Evolutionary conservation across 2,113 vertebrate species (phyloP).

Genomic region (Spheniscus mendiculus): DNA sequence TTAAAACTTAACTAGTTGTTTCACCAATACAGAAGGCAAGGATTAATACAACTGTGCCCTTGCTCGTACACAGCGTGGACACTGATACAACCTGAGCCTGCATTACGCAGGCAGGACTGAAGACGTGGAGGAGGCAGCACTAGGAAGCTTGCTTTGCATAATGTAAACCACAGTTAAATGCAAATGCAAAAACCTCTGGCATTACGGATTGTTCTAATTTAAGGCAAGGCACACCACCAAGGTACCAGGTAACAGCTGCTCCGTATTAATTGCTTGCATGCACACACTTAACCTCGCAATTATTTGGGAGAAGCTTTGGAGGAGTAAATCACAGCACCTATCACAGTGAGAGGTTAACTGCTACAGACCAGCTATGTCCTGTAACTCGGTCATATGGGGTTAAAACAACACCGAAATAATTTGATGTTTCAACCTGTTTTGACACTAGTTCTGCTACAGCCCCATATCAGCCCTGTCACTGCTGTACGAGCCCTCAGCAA

Average conservation of each 20-base stretch:
- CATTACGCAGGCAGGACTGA: not conserved
- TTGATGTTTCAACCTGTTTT: not conserved
- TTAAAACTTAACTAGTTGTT: not conserved
- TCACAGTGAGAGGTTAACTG: not conserved
- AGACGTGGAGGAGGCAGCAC: not conserved
- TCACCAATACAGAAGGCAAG: not conserved
- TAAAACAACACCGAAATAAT: not conserved
- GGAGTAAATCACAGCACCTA: not conserved
- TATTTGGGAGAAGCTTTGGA: not conserved
- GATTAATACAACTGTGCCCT: not conserved
- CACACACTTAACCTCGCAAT: not conserved
- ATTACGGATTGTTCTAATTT: not conserved
- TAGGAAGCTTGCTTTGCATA: not conserved
- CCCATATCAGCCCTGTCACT: accelerated
- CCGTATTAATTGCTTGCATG: not conserved
- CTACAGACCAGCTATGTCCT: not conserved
- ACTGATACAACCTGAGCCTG: not conserved
- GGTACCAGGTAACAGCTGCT: not conserved
- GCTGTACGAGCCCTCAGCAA: not conserved
- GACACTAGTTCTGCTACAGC: not conserved
- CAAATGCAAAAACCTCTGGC: not conserved
- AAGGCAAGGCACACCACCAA: not conserved
- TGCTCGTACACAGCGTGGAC: accelerated
- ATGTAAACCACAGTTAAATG: not conserved
- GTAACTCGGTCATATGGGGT: accelerated